Evolutionary conservation across 2,888 invertebrate species (phyloP).

Genomic region (Cephus rjabovi): DNA sequence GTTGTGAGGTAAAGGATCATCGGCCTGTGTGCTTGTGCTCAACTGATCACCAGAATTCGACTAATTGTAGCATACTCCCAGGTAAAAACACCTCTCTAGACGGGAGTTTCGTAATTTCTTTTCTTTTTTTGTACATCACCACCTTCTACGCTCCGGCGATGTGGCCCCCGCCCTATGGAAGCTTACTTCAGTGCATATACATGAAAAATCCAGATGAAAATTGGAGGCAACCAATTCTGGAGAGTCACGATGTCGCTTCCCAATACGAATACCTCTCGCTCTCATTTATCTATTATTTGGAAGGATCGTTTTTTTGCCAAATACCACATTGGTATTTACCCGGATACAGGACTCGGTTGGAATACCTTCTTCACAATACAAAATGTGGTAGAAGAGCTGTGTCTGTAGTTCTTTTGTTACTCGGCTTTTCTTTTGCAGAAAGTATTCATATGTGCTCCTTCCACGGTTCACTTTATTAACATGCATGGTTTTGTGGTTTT

Average conservation of each 20-base stretch:
- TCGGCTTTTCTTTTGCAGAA: too few species aligned
- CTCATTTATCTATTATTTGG: constrained; percentile 16
- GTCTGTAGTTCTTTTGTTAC: too few species aligned
- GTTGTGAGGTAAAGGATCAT: constrained; percentile 70
- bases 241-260: constrained; percentile 32
- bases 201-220: constrained; percentile 36
- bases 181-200: constrained; percentile 31
- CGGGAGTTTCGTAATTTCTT: constrained; percentile 39
- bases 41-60: constrained; percentile 59
- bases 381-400: too few species aligned
- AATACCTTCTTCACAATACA: constrained; percentile 1
- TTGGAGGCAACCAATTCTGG: constrained; percentile 48
- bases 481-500: background rate
- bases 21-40: constrained; percentile 72
- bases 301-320: constrained; percentile 18
- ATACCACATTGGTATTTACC: background rate
- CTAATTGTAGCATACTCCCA: constrained; percentile 73
- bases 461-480: too few species aligned
- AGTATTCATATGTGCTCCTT: too few species aligned
- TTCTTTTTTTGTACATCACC: constrained; percentile 36
- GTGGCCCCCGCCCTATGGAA: constrained; percentile 22
- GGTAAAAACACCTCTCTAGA: constrained; percentile 67
- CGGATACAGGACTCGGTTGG: constrained; percentile 18
- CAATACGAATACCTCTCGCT: constrained; percentile 7
- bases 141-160: constrained; percentile 9